Conservation (phyloP, 2,797 vertebrate genomes). For the Tangara arthus region DNA sequence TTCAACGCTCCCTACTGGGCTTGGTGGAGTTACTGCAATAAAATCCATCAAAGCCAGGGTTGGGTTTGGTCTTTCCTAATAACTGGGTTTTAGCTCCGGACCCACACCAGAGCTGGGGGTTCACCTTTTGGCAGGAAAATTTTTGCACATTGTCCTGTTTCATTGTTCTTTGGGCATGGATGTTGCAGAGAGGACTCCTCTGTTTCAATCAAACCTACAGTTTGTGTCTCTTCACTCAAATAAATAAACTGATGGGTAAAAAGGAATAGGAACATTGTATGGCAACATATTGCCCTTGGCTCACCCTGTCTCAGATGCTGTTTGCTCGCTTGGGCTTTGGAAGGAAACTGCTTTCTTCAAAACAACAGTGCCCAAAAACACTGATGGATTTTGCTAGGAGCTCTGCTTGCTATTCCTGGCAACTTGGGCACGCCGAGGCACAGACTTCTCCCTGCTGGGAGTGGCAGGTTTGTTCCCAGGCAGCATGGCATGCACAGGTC, state of each 20-base stretch:
- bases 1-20: not conserved
- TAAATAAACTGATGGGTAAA: not conserved
- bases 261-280: not conserved
- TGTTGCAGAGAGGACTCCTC: not conserved
- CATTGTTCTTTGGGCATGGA: not conserved
- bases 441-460: not conserved
- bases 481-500: not conserved
- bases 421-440: fast-evolving
- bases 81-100: not conserved
- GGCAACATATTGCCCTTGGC: not conserved
- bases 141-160: not conserved
- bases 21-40: not conserved
- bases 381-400: not conserved
- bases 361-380: not conserved
- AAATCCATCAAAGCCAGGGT: not conserved
- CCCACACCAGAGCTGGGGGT: not conserved
- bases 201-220: not conserved
- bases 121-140: not conserved
- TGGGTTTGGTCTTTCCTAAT: not conserved
- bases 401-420: not conserved
- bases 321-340: not conserved
- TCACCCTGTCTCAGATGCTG: not conserved
- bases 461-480: not conserved
- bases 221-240: not conserved
- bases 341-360: not conserved